Conservation (phyloP, 2,797 vertebrate genomes). For the Manis crassicaudata region DNA sequence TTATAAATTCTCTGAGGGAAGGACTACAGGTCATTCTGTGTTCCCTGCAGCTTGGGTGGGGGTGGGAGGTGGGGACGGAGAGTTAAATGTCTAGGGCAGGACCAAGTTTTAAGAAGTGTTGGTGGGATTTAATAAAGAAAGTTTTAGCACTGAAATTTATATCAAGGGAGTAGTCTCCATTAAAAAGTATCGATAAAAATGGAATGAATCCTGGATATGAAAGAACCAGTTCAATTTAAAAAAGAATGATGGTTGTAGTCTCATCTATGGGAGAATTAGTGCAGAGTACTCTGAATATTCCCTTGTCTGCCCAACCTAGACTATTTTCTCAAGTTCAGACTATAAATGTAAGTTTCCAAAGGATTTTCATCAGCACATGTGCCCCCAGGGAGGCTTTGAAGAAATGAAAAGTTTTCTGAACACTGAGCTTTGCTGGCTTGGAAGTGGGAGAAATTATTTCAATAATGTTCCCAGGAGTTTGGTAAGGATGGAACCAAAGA, state of each 20-base stretch:
- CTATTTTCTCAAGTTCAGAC: not conserved
- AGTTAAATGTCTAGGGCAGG: not conserved
- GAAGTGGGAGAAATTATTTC: not conserved
- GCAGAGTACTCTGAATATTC: not conserved
- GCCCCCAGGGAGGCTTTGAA: not conserved
- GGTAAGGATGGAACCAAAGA: not conserved
- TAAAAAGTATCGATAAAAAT: not conserved
- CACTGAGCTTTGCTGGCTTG: not conserved
- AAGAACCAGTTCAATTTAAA: not conserved
- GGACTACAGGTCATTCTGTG: not conserved
- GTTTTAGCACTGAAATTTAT: not conserved
- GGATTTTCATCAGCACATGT: not conserved
- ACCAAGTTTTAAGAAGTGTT: not conserved
- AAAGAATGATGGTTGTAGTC: not conserved
- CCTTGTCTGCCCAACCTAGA: not conserved
- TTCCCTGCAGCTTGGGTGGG: not conserved
- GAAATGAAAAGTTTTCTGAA: constrained; percentile 23
- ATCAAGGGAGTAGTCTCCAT: not conserved
- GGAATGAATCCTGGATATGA: not conserved
- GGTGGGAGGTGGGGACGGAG: not conserved
- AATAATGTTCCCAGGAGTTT: not conserved
- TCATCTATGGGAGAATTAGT: not conserved
- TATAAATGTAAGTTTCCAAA: not conserved
- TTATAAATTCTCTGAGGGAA: not conserved
- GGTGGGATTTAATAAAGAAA: not conserved